Base-by-base conservation (phyloP, 2,113 vertebrate genomes). In the Xenus cinereus region DNA sequence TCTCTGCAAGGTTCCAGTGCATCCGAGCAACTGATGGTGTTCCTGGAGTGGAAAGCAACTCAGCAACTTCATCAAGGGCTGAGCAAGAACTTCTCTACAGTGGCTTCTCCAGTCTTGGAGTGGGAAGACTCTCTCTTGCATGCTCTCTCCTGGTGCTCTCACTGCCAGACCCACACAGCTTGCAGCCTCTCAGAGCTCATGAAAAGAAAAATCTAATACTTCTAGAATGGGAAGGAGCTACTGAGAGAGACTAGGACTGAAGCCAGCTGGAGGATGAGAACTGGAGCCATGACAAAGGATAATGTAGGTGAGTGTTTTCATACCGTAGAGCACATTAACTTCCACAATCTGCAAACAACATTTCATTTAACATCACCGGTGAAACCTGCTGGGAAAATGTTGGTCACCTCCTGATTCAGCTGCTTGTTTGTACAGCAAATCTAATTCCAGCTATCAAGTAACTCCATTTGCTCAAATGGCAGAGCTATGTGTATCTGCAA, bases 381-480 rank as follows among this genome's bases (percentile, higher is more conserved):
- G 57, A 91, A 75, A 84, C 39, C 68, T 41, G 57, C 39, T 71
- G 32, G 50, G 62, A 64, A 84, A 64, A 75, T 60, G 54, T 46
- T 43, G 64, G 62, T 75, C 37, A 69, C 62, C 30, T 80, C 50
- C 54, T 5, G 2, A 35, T 54, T n/a, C 45, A n/a, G 74, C 60
- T 84, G 21, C 48, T 87, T 84, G 69, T 92, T 92, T 14, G 11
- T 45, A 64, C 35, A 91, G 74, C n/a, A 87, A 69, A 73, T 76
- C 82, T 56, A 76, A 87, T 62, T 84, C 84, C 45, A 82, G 35
- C 68, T 73, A 60, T 87, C 63, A 87, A 67, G 73, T 77, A 43
- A 35, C 39, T 68, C 48, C 54, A 43, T 81, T 75, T 69, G 18
- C 33, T 74, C 53, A 91, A 84, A 53, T 48, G 60, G 51, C 50